phyloP scores from a whole-genome alignment of 1,140 invertebrate species.

The Mercenaria mercenaria region DNA sequence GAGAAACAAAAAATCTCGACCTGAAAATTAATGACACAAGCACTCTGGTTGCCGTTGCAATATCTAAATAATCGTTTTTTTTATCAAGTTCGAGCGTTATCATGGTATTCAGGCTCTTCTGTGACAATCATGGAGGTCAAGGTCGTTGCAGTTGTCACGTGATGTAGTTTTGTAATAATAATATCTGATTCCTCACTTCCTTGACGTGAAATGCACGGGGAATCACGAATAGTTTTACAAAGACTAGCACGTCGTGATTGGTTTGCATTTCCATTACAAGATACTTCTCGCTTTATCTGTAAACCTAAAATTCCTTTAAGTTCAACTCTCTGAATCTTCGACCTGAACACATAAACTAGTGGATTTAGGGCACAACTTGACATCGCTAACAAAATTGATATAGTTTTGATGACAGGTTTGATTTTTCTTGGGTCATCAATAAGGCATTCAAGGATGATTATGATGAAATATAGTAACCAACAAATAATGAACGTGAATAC shows the following conservation, averaged over 20 bases:
- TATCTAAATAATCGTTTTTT: too few species aligned
- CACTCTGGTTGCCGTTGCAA: too few species aligned
- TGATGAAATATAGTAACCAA: slow-evolving; percentile 88
- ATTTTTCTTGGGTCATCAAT: slow-evolving; percentile 76
- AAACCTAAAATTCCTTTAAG: slow-evolving; percentile 72
- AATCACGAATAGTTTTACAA: slow-evolving; percentile 48
- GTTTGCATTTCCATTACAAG: slow-evolving; percentile 12
- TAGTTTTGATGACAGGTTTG: slow-evolving; percentile 72
- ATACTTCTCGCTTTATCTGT: neutral
- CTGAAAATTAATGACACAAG: too few species aligned
- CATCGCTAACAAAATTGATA: slow-evolving; percentile 83
- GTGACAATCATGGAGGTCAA: slow-evolving; percentile 66
- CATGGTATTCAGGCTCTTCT: slow-evolving; percentile 30
- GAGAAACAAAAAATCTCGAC: too few species aligned
- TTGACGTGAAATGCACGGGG: slow-evolving; percentile 68
- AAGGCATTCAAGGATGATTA: slow-evolving; percentile 82
- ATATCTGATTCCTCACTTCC: slow-evolving; percentile 71
- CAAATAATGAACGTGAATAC: slow-evolving; percentile 87
- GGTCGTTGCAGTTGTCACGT: slow-evolving; percentile 69
- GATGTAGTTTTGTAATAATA: slow-evolving; percentile 49
- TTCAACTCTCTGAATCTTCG: slow-evolving; percentile 85
- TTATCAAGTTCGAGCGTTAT: neutral
- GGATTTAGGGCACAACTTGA: slow-evolving; percentile 87
- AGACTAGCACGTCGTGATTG: slow-evolving; percentile 12
- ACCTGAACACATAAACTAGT: slow-evolving; percentile 88